Evolutionary conservation across 2,888 invertebrate species (phyloP).

Genomic region (Hirtodrosophila cameraria): DNA sequence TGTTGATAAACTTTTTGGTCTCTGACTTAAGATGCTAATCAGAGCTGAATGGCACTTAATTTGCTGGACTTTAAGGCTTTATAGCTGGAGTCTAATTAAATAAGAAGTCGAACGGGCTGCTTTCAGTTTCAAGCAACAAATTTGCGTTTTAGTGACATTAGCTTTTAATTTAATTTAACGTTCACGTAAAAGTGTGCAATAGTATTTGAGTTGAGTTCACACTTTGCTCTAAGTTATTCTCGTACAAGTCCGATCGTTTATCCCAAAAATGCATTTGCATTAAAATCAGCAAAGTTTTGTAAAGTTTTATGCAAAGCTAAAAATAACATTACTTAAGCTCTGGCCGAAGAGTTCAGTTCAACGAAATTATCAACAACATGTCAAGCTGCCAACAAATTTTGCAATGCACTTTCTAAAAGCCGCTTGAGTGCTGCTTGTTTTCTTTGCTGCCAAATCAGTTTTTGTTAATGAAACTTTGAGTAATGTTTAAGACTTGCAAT

Average conservation of each 20-base stretch:
- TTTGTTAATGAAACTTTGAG: conserved; percentile 38
- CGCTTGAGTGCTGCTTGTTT: conserved; percentile 8
- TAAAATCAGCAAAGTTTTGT: conserved; percentile 44
- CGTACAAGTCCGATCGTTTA: conserved; percentile 35
- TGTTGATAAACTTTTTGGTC: conserved; percentile 7
- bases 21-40: conserved; percentile 18
- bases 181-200: conserved; percentile 58
- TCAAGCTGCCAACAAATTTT: conserved; percentile 72
- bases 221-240: conserved; percentile 13
- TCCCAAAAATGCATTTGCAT: conserved; percentile 54
- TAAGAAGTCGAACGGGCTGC: conserved; percentile 47
- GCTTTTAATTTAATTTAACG: conserved; percentile 70
- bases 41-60: conserved; percentile 11
- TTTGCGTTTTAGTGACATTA: conserved; percentile 64
- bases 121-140: conserved; percentile 47
- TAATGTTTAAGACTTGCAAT: conserved; percentile 11
- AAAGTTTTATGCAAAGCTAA: conserved; percentile 50
- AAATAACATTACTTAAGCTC: conserved; percentile 60
- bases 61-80: conserved; percentile 36
- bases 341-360: conserved; percentile 1
- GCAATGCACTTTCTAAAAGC: conserved; percentile 27
- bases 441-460: conserved; percentile 23
- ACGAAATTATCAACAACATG: conserved; percentile 64
- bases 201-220: conserved; percentile 27
- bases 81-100: conserved; percentile 41